Evolutionary conservation across 2,888 invertebrate species (phyloP).

Genomic region (Polymixis flavicincta): DNA sequence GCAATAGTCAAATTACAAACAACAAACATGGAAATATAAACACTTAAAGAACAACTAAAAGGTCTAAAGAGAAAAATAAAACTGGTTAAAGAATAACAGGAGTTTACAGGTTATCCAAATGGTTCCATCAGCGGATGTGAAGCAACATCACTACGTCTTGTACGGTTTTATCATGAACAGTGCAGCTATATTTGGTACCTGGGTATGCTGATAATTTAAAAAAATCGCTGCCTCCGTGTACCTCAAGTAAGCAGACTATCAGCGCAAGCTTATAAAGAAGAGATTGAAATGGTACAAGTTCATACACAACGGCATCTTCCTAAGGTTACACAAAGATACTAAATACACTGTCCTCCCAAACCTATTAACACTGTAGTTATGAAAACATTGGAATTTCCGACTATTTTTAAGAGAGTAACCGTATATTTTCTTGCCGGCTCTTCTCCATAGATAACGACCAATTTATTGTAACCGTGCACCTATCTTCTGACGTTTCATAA

Average conservation of each 20-base stretch:
- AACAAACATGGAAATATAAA: no score
- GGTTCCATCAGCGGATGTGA: neutral
- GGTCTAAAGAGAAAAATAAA: neutral
- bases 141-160: slow-evolving; percentile 3
- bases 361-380: no score
- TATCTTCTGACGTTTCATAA: no score
- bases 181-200: neutral
- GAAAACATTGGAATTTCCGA: no score
- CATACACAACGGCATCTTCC: neutral
- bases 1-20: no score
- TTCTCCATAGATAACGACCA: no score
- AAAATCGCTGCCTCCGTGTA: neutral
- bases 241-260: neutral
- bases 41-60: no score
- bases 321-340: neutral
- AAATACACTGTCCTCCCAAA: no score
- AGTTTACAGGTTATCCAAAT: neutral
- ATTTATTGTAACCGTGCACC: no score
- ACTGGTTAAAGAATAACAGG: neutral
- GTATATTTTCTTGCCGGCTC: no score
- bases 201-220: neutral
- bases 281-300: neutral
- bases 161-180: neutral
- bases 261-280: neutral
- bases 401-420: no score